Evolutionary conservation across 2,888 invertebrate genomes (phyloP).

Genomic region (Lasioglossum vierecki): DNA sequence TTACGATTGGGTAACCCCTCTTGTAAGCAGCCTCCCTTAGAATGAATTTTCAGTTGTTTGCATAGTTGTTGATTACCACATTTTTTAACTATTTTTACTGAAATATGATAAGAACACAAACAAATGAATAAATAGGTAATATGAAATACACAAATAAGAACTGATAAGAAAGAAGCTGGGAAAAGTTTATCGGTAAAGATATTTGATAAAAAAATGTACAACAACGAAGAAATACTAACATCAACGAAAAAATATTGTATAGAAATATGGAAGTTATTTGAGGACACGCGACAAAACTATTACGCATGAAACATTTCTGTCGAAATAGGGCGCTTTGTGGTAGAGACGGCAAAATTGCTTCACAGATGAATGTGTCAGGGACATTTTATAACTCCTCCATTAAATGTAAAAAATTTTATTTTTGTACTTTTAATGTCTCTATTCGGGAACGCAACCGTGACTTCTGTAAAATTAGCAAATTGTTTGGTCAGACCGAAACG

Average conservation of each 20-base stretch:
- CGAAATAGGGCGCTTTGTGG: neutral
- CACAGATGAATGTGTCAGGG: neutral
- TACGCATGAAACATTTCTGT: neutral
- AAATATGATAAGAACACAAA: neutral
- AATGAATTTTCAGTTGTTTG: neutral
- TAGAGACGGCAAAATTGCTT: neutral
- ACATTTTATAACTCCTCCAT: neutral
- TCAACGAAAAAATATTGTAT: neutral
- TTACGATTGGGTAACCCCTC: too few relatives aligned
- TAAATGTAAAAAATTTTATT: neutral
- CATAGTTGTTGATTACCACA: neutral
- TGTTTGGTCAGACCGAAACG: neutral
- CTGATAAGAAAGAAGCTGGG: neutral
- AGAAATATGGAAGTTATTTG: neutral
- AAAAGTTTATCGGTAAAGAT: neutral
- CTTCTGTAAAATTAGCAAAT: neutral
- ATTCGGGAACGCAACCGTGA: neutral
- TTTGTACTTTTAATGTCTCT: neutral
- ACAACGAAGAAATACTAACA: neutral
- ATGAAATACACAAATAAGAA: neutral
- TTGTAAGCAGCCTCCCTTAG: too few relatives aligned
- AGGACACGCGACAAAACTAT: neutral
- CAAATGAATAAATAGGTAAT: neutral
- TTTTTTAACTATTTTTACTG: neutral
- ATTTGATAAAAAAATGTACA: neutral